These are phyloP conservation scores for Siniperca obscura DNA, from an alignment of 2,797 vertebrate species.

Conservation along the genomic window DNA sequence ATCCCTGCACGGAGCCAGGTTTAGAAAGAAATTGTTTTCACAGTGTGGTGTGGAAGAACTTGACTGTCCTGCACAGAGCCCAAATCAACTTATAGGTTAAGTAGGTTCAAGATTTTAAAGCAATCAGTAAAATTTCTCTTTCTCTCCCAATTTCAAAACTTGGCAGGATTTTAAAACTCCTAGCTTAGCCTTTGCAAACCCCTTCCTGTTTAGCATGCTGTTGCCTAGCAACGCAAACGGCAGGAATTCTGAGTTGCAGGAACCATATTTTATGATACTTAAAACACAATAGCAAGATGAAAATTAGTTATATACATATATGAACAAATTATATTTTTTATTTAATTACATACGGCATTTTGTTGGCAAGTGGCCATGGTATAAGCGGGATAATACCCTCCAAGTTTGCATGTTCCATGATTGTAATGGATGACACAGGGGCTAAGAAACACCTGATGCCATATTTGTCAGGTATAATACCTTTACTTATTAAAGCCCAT, in stretches of 20 bases:
- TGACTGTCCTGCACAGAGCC: neutral
- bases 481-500: neutral
- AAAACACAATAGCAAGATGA: neutral
- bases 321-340: neutral
- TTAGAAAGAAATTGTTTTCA: neutral
- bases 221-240: conserved; percentile 10
- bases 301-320: neutral
- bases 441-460: neutral
- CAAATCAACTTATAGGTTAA: neutral
- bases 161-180: neutral
- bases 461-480: neutral
- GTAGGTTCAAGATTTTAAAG: neutral
- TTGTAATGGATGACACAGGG: too few relatives aligned
- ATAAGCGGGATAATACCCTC: too few relatives aligned
- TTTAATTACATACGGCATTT: neutral
- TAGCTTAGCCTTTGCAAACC: neutral
- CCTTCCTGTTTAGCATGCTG: conserved; percentile 16
- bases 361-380: neutral
- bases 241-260: neutral
- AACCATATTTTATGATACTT: neutral
- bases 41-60: neutral
- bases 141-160: neutral
- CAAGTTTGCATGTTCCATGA: neutral
- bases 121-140: neutral
- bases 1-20: neutral